Conservation (phyloP, 2,888 invertebrate genomes). For the Nymphalis polychloros region DNA sequence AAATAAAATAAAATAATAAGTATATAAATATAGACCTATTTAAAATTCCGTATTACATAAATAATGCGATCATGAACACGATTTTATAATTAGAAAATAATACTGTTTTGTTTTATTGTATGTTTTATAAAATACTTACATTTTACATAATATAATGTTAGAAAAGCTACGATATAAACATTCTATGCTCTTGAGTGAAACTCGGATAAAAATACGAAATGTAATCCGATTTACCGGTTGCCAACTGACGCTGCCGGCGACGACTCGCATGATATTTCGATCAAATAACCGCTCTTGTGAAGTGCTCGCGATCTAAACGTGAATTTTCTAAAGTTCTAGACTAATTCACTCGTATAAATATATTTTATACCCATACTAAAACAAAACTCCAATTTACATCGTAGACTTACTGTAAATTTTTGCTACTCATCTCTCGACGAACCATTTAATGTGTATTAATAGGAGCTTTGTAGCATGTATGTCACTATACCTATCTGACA, state of each 20-base stretch:
- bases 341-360: constrained; percentile 9
- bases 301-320: constrained; percentile 32
- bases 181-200: constrained; percentile 16
- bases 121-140: not conserved
- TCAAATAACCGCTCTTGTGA: constrained; percentile 35
- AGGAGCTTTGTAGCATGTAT: no score
- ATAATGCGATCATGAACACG: no score
- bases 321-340: constrained; percentile 22
- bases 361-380: constrained; percentile 4
- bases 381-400: no score
- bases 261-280: constrained; percentile 36
- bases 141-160: not conserved
- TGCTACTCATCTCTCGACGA: no score
- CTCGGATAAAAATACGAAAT: constrained; percentile 31
- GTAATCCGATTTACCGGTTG: constrained; percentile 39
- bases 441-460: no score
- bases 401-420: no score
- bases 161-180: constrained; percentile 5
- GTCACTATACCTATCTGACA: no score
- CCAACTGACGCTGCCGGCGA: constrained; percentile 36
- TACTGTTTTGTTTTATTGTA: no score
- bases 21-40: no score
- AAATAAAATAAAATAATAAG: no score
- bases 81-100: no score
- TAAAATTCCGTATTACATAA: no score